Base-by-base conservation (phyloP, 1,140 invertebrate species). In the Drosophila quadrilineata region DNA sequence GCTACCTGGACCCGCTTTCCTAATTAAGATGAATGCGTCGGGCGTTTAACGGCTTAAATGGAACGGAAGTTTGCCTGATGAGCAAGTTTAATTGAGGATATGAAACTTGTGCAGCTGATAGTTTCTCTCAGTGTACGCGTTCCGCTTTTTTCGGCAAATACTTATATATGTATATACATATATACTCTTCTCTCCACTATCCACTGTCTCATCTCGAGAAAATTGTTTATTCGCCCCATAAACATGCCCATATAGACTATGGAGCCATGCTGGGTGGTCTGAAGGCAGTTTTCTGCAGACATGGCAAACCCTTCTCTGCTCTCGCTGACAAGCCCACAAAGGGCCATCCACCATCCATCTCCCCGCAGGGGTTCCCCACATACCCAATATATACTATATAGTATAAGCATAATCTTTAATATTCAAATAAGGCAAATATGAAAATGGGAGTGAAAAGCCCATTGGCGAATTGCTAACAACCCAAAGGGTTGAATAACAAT, bases 1-100 rank as follows among this genome's bases (percentile, higher is more conserved):
- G 14, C 53, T 38, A 59, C 40, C 40, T 52, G 58, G n/a, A n/a
- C 8, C 26, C 2, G 33, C 28, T 6, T 33, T 46, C 65, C 75
- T 84, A 84, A 84, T 84, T 84, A 84, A 84, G 77, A 84, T 85
- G 79, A 74, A 84, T 84, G 77, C 77, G 73, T 77, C 53, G 77
- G 26, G 52, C 79, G 60, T 84, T 84, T 84, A 84, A 45, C 77
- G 64, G 65, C 70, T 73, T 84, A 84, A 84, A 85, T 84, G 77
- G 71, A 63, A 70, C 73, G 77, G 70, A 85, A 84, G 60, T 64
- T 73, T 49, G 12, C 40, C 52, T 53, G 63, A 71, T 50, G 66
- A 63, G 76, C 43, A 21, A 31, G 24, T 56, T 64, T 35, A 50
- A 36, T 46, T 56, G 38, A 24, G 36, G 12, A 22, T 56, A 24